Evolutionary conservation across 2,113 vertebrate species (phyloP).

Genomic region (Cephalopterus ornatus): DNA sequence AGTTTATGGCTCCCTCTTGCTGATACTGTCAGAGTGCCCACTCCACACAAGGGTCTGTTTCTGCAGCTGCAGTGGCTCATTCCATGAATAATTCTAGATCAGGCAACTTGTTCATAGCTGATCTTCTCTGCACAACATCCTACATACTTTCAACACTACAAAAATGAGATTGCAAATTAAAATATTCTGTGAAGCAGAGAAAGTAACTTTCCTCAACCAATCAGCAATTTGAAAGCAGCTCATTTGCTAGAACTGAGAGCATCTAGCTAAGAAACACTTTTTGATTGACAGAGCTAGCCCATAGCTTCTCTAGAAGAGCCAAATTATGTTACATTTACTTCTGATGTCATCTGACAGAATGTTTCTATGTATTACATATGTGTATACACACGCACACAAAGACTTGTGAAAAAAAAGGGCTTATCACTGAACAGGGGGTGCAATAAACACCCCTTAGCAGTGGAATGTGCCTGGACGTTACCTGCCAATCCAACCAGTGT

Average conservation of each 20-base stretch:
- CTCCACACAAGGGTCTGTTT: not conserved
- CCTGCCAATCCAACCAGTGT: not conserved
- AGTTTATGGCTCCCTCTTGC: not conserved
- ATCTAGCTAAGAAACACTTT: not conserved
- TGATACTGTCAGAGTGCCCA: not conserved
- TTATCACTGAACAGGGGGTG: not conserved
- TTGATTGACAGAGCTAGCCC: constrained; percentile 26
- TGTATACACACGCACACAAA: not conserved
- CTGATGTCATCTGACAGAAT: constrained; percentile 27
- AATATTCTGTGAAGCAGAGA: not conserved
- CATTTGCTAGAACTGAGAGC: not conserved
- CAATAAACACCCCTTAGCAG: not conserved
- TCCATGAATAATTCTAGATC: not conserved
- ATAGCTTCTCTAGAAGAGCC: constrained; percentile 22
- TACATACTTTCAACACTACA: not conserved
- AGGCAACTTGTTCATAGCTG: not conserved
- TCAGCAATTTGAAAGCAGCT: not conserved
- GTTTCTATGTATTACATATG: not conserved
- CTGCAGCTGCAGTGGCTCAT: not conserved
- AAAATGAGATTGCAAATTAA: not conserved
- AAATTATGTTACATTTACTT: not conserved
- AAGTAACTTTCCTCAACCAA: not conserved
- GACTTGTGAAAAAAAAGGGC: not conserved
- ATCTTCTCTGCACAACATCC: not conserved
- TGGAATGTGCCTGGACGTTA: not conserved